Evolutionary conservation across 2,888 invertebrate genomes (phyloP).

Genomic region (Eupithecia inturbata): DNA sequence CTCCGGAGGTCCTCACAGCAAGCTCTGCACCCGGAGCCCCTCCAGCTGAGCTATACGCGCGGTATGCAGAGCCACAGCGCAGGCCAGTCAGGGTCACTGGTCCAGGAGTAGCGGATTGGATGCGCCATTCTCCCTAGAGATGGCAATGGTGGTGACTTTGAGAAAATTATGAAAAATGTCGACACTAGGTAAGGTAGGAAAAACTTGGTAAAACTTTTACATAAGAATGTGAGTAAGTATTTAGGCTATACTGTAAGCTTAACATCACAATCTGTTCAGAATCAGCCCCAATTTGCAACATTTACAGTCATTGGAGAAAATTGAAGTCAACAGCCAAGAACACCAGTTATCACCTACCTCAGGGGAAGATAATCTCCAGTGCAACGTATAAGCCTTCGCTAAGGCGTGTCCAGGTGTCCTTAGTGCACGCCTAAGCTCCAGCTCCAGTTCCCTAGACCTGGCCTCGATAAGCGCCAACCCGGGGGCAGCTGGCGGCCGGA

Average conservation of each 20-base stretch:
- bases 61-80: constrained; percentile 93
- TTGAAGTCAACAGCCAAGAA: neutral
- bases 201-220: no score
- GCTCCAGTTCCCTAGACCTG: constrained; percentile 71
- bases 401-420: constrained; percentile 74
- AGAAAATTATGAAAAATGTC: neutral
- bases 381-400: constrained; percentile 86
- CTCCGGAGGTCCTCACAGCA: constrained; percentile 91
- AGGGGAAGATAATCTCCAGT: constrained; percentile 87
- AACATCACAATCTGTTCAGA: no score
- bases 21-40: constrained; percentile 90
- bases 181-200: no score
- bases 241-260: no score
- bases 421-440: constrained; percentile 70
- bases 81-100: constrained; percentile 87
- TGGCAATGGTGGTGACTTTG: neutral
- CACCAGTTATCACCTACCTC: constrained; percentile 82
- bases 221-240: no score
- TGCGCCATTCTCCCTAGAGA: constrained; percentile 86
- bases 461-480: constrained; percentile 84
- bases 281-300: no score
- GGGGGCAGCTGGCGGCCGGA: constrained; percentile 89
- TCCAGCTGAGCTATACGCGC: constrained; percentile 91
- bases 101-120: constrained; percentile 72
- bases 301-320: neutral